Evolutionary conservation across 2,797 vertebrate genomes (phyloP).

Genomic region (Oreortyx pictus): DNA sequence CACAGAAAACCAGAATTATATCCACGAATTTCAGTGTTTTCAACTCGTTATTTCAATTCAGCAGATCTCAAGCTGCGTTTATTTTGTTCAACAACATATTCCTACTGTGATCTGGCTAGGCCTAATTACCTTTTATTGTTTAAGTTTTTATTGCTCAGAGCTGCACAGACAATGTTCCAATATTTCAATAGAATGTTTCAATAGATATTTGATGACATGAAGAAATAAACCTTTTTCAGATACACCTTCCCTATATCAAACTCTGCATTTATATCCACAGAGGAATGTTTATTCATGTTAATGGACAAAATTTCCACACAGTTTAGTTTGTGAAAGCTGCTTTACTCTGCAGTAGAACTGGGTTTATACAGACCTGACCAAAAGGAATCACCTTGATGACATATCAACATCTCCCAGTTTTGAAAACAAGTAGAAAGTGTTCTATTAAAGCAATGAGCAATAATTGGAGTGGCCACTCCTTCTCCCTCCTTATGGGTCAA

Average conservation of each 20-base stretch:
- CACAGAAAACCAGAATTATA: background rate
- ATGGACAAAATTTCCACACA: background rate
- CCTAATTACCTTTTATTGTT: background rate
- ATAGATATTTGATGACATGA: background rate
- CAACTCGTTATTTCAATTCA: background rate
- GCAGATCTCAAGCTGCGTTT: background rate
- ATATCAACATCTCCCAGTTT: background rate
- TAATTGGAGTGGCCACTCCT: background rate
- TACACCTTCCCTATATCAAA: background rate
- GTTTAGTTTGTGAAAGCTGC: background rate
- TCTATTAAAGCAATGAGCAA: background rate
- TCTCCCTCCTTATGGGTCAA: background rate
- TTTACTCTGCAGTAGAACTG: background rate
- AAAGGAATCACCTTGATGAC: background rate
- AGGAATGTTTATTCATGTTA: background rate
- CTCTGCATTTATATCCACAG: background rate
- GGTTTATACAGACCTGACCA: background rate
- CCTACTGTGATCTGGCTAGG: background rate
- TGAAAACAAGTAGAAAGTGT: background rate
- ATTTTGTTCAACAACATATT: background rate
- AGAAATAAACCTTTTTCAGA: background rate
- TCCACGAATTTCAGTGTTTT: slow-evolving; percentile 3
- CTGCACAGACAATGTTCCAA: background rate
- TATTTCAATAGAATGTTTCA: background rate
- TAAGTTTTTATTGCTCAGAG: background rate